Conservation (phyloP, 2,113 vertebrate species). For the Passer domesticus region DNA sequence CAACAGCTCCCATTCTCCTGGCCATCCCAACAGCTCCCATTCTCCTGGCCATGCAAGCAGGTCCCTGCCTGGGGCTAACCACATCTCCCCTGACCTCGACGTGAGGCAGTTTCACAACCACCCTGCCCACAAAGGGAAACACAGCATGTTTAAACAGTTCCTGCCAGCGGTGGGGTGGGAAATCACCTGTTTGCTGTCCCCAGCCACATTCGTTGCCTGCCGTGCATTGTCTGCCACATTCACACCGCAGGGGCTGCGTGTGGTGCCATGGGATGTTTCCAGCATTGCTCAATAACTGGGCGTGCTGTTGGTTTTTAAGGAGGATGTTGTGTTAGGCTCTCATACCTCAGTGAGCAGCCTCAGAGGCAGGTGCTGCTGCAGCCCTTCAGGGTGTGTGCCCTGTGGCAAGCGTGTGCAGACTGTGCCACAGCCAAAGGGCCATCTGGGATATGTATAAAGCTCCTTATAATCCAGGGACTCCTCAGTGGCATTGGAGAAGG, state of each 20-base stretch:
- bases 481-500: neutral
- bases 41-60: too few relatives aligned
- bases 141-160: neutral
- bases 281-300: neutral
- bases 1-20: too few relatives aligned
- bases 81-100: too few relatives aligned
- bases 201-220: neutral
- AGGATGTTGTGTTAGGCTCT: neutral
- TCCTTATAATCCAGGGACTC: neutral
- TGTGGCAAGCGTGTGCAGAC: neutral
- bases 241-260: accelerated
- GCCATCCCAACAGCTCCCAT: accelerated
- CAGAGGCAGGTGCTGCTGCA: neutral
- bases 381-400: neutral
- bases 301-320: neutral
- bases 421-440: neutral
- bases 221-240: neutral
- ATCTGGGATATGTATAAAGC: neutral
- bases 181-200: neutral
- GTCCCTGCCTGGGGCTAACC: neutral
- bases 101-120: neutral
- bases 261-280: neutral
- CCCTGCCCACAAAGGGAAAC: neutral
- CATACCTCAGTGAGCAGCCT: neutral
- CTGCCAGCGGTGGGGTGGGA: neutral